Conservation (phyloP, 2,888 invertebrate species). For the Heliconius hortense region DNA sequence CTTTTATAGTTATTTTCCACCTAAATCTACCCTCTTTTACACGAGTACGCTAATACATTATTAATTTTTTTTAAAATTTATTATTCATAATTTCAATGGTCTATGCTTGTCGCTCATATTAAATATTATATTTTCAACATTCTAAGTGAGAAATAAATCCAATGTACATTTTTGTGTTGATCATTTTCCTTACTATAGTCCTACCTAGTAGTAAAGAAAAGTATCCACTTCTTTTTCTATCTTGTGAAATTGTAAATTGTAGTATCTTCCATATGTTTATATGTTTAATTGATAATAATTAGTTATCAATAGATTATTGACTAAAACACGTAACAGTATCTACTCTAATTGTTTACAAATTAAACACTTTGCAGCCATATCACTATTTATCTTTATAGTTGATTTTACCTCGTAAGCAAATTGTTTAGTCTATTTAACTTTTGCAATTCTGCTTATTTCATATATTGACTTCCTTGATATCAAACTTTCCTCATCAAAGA, state of each 20-base stretch:
- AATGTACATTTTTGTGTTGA: no score
- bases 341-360: conserved; percentile 33
- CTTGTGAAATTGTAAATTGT: background rate
- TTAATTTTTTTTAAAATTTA: no score
- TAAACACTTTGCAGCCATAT: conserved; percentile 25
- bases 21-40: no score
- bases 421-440: conserved; percentile 3
- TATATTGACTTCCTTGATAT: background rate
- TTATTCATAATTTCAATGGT: no score
- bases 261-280: conserved; percentile 7
- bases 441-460: background rate
- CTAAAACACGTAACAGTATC: conserved; percentile 11
- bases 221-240: background rate
- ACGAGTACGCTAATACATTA: no score
- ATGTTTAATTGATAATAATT: conserved; percentile 13
- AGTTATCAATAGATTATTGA: conserved; percentile 18
- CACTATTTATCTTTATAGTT: conserved; percentile 26
- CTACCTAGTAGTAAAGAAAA: no score
- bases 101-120: no score
- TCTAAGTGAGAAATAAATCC: no score
- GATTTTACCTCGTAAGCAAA: conserved; percentile 7
- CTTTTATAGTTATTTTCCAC: no score
- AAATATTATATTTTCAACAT: no score
- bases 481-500: background rate
- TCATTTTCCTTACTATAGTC: no score